These are phyloP conservation scores for Capitella teleta DNA, from an alignment of 1,140 invertebrate species.

Conservation along the genomic window DNA sequence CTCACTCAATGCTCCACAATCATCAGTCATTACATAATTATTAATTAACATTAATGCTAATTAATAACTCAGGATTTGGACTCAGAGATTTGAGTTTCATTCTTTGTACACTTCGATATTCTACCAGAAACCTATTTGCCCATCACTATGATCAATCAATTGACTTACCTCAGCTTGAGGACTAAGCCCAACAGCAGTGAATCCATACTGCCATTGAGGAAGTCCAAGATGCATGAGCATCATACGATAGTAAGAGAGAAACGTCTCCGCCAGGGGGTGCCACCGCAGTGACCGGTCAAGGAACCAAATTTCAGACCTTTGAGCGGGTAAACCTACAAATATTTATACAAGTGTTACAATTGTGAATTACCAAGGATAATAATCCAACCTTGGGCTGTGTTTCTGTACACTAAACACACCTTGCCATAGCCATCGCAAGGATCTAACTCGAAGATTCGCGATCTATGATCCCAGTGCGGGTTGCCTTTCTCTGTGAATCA, in stretches of 20 bases:
- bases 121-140: not conserved
- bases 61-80: not conserved
- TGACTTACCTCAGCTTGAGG: conserved; percentile 70
- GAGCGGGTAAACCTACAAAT: conserved; percentile 24
- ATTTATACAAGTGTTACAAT: not conserved
- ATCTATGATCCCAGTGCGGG: conserved; percentile 26
- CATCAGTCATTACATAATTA: no score
- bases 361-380: not conserved
- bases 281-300: conserved; percentile 53
- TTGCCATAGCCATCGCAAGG: conserved; percentile 51
- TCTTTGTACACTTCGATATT: no score
- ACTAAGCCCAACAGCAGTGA: conserved; percentile 60
- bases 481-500: conserved; percentile 20
- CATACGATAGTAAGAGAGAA: conserved; percentile 59
- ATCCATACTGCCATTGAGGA: conserved; percentile 77
- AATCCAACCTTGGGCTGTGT: conserved; percentile 14
- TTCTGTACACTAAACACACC: conserved; percentile 42
- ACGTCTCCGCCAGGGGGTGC: conserved; percentile 71
- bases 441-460: conserved; percentile 52
- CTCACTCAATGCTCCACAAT: no score
- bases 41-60: no score
- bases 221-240: conserved; percentile 77
- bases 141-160: not conserved
- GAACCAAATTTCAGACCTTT: conserved; percentile 50
- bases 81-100: not conserved